Base-by-base conservation (phyloP, 2,888 invertebrate genomes). In the Cepaea hortensis region DNA sequence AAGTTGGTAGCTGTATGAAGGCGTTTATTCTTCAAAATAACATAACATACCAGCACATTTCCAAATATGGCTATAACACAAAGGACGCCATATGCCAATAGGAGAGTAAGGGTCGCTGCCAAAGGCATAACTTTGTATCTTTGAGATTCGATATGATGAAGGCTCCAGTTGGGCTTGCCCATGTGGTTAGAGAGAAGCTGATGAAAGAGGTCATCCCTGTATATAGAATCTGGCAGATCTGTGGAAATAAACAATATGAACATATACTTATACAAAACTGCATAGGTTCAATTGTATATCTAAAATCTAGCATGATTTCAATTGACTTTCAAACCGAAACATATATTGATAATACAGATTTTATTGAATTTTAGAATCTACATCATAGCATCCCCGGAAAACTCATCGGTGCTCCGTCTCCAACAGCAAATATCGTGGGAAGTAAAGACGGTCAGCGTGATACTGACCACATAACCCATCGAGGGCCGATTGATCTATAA, bases 1-100 rank as follows among this genome's bases (percentile, higher is more conserved):
- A 93, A 90, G 88, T 93, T 93, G 6, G 93, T 93, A 20, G 93
- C 93, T 3, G 93, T 93, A 86, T 93, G 93, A 88, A 94, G 90
- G 55, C 93, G 89, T 81, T 90, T 91, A 87, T 93, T 92, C 61
- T 91, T 90, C 15, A 91, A 88, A 18, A 94, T 92, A 70, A 94
- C 93, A 86, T 93, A 91, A 85, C 92, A 93, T 13, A 93, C 93
- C 9, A 94, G 87, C 3, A 90, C 87, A 79, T 94, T 94, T 9
- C 93, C 93, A 85, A 93, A 91, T 35, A 93, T 84, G 9, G 93
- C 92, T 7, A 92, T 91, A 0, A 91, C 83, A 55, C 92, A 89
- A 15, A 93, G 86, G 15, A 90, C 81, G 18, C 90, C 90, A 82
- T 93, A 93, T 6, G 91, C 91, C 15, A 91, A 84, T 4, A 91